These are phyloP conservation scores for Monopterus albus DNA, from an alignment of 2,113 vertebrate genomes.

Conservation along the genomic window DNA sequence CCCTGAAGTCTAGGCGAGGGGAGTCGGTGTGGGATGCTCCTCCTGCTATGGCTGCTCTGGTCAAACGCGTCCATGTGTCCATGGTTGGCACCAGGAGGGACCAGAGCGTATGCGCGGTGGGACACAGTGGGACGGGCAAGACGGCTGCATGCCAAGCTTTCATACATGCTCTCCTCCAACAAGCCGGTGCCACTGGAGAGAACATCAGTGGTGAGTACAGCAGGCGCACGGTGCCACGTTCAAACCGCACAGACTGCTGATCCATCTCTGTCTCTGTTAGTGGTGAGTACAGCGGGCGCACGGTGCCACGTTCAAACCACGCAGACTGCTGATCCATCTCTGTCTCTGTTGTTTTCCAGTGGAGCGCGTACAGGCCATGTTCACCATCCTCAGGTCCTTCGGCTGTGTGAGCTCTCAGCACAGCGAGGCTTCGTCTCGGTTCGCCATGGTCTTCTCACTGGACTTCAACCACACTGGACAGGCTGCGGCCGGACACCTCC, in stretches of 20 bases:
- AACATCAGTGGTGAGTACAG: constrained; percentile 79
- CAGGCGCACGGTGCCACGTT: too few species aligned
- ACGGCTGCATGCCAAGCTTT: constrained; percentile 84
- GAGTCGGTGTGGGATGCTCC: constrained; percentile 77
- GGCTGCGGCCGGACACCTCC: constrained; percentile 88
- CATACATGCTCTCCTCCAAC: constrained; percentile 85
- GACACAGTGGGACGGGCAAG: constrained; percentile 89
- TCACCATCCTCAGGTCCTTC: constrained; percentile 90
- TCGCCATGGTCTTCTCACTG: constrained; percentile 89
- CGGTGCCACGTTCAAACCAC: too few species aligned
- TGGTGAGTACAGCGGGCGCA: too few species aligned
- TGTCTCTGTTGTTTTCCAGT: too few species aligned
- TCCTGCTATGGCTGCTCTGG: constrained; percentile 83
- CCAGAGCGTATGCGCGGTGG: constrained; percentile 89
- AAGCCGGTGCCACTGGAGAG: constrained; percentile 82
- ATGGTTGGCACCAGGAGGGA: constrained; percentile 86
- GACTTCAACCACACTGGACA: constrained; percentile 90
- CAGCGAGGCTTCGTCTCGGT: constrained; percentile 85
- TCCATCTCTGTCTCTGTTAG: too few species aligned
- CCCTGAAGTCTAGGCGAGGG: constrained; percentile 64
- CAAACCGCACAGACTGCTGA: too few species aligned
- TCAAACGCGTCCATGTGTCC: constrained; percentile 85
- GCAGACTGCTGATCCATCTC: too few species aligned
- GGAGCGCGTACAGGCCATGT: constrained; percentile 91
- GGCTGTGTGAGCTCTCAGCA: constrained; percentile 84